Base-by-base conservation (phyloP, 2,888 invertebrate species). In the Matsumyia berberina region DNA sequence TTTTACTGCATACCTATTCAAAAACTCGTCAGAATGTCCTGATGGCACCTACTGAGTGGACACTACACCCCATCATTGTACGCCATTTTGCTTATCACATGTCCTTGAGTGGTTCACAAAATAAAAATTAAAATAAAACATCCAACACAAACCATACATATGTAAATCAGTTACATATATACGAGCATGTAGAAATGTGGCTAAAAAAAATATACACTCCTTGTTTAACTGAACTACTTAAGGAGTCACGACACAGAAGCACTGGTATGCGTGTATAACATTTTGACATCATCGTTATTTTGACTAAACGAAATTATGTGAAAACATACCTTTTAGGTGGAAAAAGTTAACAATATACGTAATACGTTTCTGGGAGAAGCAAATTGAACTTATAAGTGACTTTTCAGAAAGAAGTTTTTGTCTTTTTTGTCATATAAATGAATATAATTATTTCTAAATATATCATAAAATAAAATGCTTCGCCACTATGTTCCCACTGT, bases 211-310 rank as follows among this genome's bases (percentile, higher is more conserved):
- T 24, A 69, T 60, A 60, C 74, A 80, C 74, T 80, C 60, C 67
- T 74, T 67, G 15, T 69, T 80, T 29, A 44, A 31, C 12, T 11
- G 24, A 37, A 44, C 39, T 29, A 31, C 39, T 55, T 33, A 11
- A 44, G 35, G 35, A 53, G 24, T 37, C 35, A 49, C 44, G 66
- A 58, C 31, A 58, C 35, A 60, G 46, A 35, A 69, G 35, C 46
- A 31, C 19, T 55, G 35, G 42, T 53, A 31, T 35, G 46, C 51
- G 72, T 79, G 15, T 79, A 24, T 3, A 24, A 24, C 4, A 15
- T 67, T 67, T 82, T 82, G 82, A 82, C 78, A 82, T 82, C 82
- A 82, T 82, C 64, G 53, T 78, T 82, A 82, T 78, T 82, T 82
- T 78, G 46, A 67, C 44, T 49, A 24, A 69, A 51, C 24, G 29